Base-by-base conservation (phyloP, 2,888 invertebrate genomes). In the Mongoloraphidia duomilia region DNA sequence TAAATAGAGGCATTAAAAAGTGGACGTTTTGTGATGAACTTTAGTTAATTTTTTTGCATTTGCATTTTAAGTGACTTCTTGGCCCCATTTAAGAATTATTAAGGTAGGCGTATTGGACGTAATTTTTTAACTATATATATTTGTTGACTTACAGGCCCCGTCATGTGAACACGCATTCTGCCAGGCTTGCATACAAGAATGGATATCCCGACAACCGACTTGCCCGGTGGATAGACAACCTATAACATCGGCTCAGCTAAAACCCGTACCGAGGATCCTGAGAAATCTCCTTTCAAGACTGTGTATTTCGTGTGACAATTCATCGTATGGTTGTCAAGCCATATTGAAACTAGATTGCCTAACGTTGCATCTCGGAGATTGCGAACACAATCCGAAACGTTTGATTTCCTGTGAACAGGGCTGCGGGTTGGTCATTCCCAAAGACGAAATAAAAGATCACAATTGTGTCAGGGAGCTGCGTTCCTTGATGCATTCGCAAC, bases 121-220 rank as follows among this genome's bases (percentile, higher is more conserved):
- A 6, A 6, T 1, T 26, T 26, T 26, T 26, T 26, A 26, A 26
- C 26, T 26, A 3, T 6, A 5, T 39, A 26, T 45, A 33, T 40
- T 37, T 45, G 17, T 9, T 14, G 9, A 34, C 41, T 47, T 70
- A 44, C 66, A 92, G 93, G 93, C 94, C 48, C 92, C 92, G 46
- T 82, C 83, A 59, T 96, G 95, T 69, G 95, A 96, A 66, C 95
- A 96, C 72, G 93, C 94, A 49, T 96, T 95, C 70, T 96, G 95
- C 67, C 80, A 84, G 59, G 80, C 80, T 45, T 96, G 95, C 68
- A 96, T 96, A 60, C 86, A 86, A 53, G 92, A 94, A 70, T 96
- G 95, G 95, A 80, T 95, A 56, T 85, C 86, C 55, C 79, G 90
- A 46, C 93, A 94, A 66, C 91, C 90, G 13, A 93, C 90, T 36